These are phyloP conservation scores for Hucho hucho DNA, from an alignment of 2,113 vertebrate genomes.

Conservation along the genomic window DNA sequence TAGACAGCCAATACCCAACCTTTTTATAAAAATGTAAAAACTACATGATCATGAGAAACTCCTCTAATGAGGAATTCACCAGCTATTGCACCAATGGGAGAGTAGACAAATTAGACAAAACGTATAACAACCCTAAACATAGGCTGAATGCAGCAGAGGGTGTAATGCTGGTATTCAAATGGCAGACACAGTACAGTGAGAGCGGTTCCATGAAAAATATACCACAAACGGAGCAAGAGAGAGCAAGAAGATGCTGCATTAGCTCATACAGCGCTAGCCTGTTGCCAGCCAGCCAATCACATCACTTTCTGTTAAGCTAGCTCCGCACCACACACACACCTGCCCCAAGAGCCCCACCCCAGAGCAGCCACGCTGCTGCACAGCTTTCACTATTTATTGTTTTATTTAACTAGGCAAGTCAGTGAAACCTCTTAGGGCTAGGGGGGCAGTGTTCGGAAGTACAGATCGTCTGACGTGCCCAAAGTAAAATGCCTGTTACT, in stretches of 20 bases:
- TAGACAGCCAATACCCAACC: constrained; percentile 15
- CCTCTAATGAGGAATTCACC: too few relatives aligned
- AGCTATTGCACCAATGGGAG: too few relatives aligned
- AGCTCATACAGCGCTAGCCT: constrained; percentile 52
- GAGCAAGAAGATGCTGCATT: constrained; percentile 33
- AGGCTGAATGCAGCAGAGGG: neutral
- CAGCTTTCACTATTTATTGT: neutral
- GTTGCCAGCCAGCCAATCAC: constrained; percentile 24
- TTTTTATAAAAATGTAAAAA: too few relatives aligned
- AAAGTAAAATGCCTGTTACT: too few relatives aligned
- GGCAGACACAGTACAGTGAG: neutral
- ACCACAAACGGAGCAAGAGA: constrained; percentile 11
- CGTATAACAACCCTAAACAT: neutral
- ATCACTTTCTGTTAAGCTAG: constrained; percentile 46
- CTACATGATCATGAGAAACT: too few relatives aligned
- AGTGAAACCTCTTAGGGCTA: too few relatives aligned
- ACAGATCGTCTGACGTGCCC: too few relatives aligned
- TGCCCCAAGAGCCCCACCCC: constrained; percentile 13
- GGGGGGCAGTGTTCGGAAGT: too few relatives aligned
- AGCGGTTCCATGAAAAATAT: neutral
- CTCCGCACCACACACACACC: constrained; percentile 15
- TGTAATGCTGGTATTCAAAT: neutral
- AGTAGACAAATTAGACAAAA: too few relatives aligned
- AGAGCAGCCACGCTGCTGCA: neutral
- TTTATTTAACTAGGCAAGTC: too few relatives aligned